Evolutionary conservation across 2,888 invertebrate species (phyloP).

Genomic region (Melanotus villosus): DNA sequence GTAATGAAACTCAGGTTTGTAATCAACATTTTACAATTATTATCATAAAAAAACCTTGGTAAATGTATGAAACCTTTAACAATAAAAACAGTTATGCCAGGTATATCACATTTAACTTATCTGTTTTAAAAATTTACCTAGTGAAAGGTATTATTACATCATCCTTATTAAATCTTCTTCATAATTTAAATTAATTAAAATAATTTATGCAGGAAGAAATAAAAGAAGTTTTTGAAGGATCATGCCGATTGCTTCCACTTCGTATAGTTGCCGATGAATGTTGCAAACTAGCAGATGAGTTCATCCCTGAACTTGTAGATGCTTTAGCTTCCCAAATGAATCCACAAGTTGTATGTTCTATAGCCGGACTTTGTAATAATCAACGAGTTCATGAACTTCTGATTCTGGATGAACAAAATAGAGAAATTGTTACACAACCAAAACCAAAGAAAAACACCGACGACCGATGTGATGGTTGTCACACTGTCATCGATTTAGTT

Average conservation of each 20-base stretch:
- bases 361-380: conserved; percentile 90
- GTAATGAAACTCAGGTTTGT: conserved; percentile 87
- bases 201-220: conserved; percentile 77
- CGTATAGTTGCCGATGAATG: conserved; percentile 83
- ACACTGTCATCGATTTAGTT: conserved; percentile 70
- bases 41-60: neutral
- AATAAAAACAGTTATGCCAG: too few relatives aligned
- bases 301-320: conserved; percentile 89
- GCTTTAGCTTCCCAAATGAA: conserved; percentile 93
- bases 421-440: conserved; percentile 51
- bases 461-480: conserved; percentile 69
- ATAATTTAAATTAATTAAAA: neutral
- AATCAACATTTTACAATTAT: neutral
- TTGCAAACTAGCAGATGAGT: conserved; percentile 84
- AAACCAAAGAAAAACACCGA: conserved; percentile 43
- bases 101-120: too few relatives aligned
- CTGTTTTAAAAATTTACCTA: too few relatives aligned
- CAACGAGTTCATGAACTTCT: conserved; percentile 78
- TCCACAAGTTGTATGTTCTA: conserved; percentile 88
- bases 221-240: conserved; percentile 89
- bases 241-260: conserved; percentile 85
- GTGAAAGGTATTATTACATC: conserved; percentile 6
- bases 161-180: neutral
- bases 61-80: too few relatives aligned
- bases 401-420: conserved; percentile 72